phyloP scores from a whole-genome alignment of 2,888 invertebrate genomes.

The Aleiodes leptofemur region DNA sequence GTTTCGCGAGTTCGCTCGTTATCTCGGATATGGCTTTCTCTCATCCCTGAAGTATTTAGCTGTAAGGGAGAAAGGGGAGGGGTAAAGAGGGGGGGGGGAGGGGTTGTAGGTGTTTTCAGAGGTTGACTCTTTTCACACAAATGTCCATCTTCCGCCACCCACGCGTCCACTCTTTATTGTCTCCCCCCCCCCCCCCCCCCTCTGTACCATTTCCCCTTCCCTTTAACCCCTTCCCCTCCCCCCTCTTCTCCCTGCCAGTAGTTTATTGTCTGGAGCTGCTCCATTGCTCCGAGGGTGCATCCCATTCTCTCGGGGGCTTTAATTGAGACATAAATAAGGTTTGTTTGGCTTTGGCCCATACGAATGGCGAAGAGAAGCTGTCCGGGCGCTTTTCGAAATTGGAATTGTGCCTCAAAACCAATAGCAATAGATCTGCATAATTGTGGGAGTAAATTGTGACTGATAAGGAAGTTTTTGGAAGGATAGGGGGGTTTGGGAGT shows the following conservation, averaged over 20 bases:
- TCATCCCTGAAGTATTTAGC: slow-evolving; percentile 68
- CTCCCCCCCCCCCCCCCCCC: not conserved
- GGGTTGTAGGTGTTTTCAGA: too few relatives aligned
- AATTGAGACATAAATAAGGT: slow-evolving; percentile 76
- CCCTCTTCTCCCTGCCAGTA: slow-evolving; percentile 64
- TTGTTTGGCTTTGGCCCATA: slow-evolving; percentile 75
- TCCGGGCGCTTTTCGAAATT: slow-evolving; percentile 67
- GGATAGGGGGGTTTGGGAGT: too few relatives aligned
- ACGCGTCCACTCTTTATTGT: slow-evolving; percentile 12
- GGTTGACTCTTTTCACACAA: too few relatives aligned
- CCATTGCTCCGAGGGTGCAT: slow-evolving; percentile 74
- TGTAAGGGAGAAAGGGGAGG: too few relatives aligned
- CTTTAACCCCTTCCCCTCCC: slow-evolving; percentile 24
- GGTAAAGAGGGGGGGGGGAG: too few relatives aligned
- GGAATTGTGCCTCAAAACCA: slow-evolving; percentile 72
- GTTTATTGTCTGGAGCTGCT: slow-evolving; percentile 75
- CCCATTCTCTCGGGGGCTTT: slow-evolving; percentile 73
- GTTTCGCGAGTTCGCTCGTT: slow-evolving; percentile 76
- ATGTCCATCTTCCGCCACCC: slow-evolving; percentile 15
- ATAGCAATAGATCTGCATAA: slow-evolving; percentile 74
- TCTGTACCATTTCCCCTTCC: not conserved
- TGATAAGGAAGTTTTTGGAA: too few relatives aligned
- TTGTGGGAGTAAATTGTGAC: slow-evolving; percentile 69
- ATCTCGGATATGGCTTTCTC: slow-evolving; percentile 68
- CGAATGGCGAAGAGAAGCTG: slow-evolving; percentile 57